Evolutionary conservation across 2,888 invertebrate genomes (phyloP).

Genomic region (Abrostola triplasia): DNA sequence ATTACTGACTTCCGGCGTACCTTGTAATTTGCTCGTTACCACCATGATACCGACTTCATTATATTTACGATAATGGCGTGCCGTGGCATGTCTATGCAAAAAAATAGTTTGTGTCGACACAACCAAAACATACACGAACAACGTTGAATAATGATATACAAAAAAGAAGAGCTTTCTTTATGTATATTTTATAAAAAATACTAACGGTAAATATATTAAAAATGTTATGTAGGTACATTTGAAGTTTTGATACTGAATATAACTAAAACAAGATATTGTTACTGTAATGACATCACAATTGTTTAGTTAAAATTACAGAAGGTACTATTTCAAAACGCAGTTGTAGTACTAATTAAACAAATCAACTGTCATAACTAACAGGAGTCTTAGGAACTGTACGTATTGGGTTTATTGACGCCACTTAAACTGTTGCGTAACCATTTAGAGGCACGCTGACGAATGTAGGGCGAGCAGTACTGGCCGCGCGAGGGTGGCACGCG

Average conservation of each 20-base stretch:
- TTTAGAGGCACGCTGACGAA: conserved; percentile 27
- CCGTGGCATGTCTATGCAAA: conserved; percentile 1
- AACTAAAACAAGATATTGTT: too few relatives aligned
- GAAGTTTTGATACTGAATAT: too few relatives aligned
- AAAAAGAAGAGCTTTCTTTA: too few relatives aligned
- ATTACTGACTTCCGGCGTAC: neutral
- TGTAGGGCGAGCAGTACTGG: conserved; percentile 46
- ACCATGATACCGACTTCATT: neutral
- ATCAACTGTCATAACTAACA: neutral
- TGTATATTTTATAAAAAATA: too few relatives aligned
- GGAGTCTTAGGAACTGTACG: neutral
- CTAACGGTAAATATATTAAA: too few relatives aligned
- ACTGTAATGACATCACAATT: too few relatives aligned
- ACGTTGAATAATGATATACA: neutral
- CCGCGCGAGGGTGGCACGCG: conserved; percentile 40
- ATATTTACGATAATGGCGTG: neutral
- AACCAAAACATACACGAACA: neutral
- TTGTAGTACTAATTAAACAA: too few relatives aligned
- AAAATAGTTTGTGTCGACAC: neutral
- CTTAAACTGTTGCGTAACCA: conserved; percentile 26
- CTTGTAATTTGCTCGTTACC: neutral
- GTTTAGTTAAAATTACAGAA: too few relatives aligned
- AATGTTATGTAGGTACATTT: too few relatives aligned
- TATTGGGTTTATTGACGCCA: conserved; percentile 28
- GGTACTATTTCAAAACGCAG: too few relatives aligned